These are phyloP conservation scores for Acipenser oxyrinchus DNA, from an alignment of 2,797 vertebrate genomes.

Conservation along the genomic window DNA sequence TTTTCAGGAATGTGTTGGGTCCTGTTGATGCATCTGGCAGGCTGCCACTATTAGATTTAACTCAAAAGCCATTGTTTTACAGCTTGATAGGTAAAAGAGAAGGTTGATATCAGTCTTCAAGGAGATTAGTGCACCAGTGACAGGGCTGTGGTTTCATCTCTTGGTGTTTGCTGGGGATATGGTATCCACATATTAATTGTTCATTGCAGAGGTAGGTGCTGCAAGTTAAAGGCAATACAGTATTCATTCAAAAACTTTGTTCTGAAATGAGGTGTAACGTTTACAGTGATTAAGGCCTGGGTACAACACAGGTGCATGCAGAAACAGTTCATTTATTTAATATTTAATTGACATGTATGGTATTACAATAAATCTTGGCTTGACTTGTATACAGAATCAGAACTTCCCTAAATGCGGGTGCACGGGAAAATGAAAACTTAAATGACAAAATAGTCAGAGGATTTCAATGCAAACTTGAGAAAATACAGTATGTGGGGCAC, in stretches of 20 bases:
- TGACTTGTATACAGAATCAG: too few species aligned
- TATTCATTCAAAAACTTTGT: too few species aligned
- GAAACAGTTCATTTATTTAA: too few species aligned
- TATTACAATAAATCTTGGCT: too few species aligned
- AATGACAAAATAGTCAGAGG: slow-evolving; percentile 19
- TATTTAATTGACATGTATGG: too few species aligned
- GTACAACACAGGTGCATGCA: too few species aligned
- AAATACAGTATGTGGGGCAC: slow-evolving; percentile 35
- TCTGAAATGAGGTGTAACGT: too few species aligned
- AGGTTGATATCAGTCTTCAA: not conserved
- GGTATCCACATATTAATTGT: not conserved
- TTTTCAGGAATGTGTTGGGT: slow-evolving; percentile 21
- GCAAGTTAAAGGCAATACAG: not conserved
- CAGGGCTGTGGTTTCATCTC: not conserved
- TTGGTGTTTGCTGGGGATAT: too few species aligned
- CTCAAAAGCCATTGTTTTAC: slow-evolving; percentile 8
- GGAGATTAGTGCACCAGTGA: not conserved
- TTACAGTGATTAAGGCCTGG: too few species aligned
- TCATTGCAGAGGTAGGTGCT: not conserved
- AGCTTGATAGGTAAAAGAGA: not conserved
- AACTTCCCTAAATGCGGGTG: too few species aligned
- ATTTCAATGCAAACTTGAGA: slow-evolving; percentile 27
- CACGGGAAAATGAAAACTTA: too few species aligned
- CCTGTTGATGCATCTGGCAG: slow-evolving; percentile 11
- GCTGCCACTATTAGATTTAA: slow-evolving; percentile 9